Evolutionary conservation across 2,113 vertebrate species (phyloP), one percentile per base, ranked within the genome.

Genomic region (Cygnus buccinator): DNA sequence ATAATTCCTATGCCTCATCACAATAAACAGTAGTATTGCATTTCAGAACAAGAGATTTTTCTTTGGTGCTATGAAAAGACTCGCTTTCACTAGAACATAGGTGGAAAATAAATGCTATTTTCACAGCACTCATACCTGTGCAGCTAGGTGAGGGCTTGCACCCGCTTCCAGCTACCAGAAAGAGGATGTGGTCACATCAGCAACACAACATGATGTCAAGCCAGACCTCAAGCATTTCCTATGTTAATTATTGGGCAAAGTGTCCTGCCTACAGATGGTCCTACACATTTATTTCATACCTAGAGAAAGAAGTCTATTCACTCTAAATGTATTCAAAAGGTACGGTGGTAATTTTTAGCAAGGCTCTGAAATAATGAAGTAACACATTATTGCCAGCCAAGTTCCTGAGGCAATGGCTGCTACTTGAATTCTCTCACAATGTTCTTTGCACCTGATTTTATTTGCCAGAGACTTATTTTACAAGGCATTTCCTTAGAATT

Each of bases 211-310:
- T 14, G 52, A 37, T 72, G 65, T 52, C 73, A 75, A 81, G 55
- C 73, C 89, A 94, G 89, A 91, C 89, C 89, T 84, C 77, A 87
- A 84, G 86, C 29, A 81, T 89, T 92, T 55, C 46, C 80, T 89
- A 11, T 29, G 68, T 63, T 82, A 94, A 89, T 33, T 72, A 84
- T 1, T 92, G 84, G 82, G 65, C 37, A 81, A 88, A 86, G 15
- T 63, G 50, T 92, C 50, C 59, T 41, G 6, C 35, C 52, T 91
- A 43, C 37, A 87, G 43, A 39, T 63, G 25, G 55, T n/a, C 61
- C 46, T 71, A 63, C 28, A 75, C 11, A 11, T 55, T 83, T 74
- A 76, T 62, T 94, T 89, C 57, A 50, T 35, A 89, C 7, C 25
- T 59, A 71, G 41, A 84, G 62, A 84, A 93, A 84, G 54, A 91